These are phyloP conservation scores for Latheticus oryzae DNA, from an alignment of 2,888 invertebrate species.

Conservation along the genomic window DNA sequence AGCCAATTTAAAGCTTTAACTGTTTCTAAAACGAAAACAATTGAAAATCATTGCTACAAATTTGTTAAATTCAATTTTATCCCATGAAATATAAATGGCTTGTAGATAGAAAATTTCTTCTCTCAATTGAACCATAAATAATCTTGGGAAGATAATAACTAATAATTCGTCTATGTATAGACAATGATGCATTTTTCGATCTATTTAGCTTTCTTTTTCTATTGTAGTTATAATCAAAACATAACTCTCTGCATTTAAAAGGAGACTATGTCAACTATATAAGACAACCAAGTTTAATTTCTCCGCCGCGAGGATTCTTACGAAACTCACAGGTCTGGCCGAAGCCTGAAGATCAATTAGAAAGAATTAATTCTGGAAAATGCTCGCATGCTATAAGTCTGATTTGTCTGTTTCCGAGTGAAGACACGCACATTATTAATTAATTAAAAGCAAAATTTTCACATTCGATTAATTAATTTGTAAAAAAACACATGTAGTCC, in stretches of 20 bases:
- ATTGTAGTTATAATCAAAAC: constrained; percentile 24
- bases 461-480: constrained; percentile 23
- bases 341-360: constrained; percentile 20
- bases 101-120: constrained; percentile 35
- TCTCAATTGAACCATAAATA: constrained; percentile 34
- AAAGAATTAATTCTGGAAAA: constrained; percentile 17
- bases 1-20: too few species aligned
- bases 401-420: too few species aligned
- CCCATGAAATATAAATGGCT: constrained; percentile 24
- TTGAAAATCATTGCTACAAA: not conserved
- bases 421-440: constrained; percentile 25
- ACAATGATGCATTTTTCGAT: constrained; percentile 36
- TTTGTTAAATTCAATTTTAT: constrained; percentile 5
- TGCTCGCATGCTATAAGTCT: too few species aligned
- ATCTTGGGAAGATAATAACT: constrained; percentile 30
- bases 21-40: not conserved
- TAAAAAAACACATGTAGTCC: constrained; percentile 8
- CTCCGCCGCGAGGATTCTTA: constrained; percentile 40
- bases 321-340: constrained; percentile 24
- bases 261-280: constrained; percentile 35
- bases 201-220: constrained; percentile 34
- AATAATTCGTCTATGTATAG: constrained; percentile 32
- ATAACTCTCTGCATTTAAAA: constrained; percentile 26
- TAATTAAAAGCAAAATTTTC: constrained; percentile 26
- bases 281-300: constrained; percentile 42